A percentile compares a stretch with the other conserved stretches of the same genome.
These are phyloP conservation scores for Limnephilus auricula DNA, from an alignment of 2,888 invertebrate genomes.

Conservation along the genomic window DNA sequence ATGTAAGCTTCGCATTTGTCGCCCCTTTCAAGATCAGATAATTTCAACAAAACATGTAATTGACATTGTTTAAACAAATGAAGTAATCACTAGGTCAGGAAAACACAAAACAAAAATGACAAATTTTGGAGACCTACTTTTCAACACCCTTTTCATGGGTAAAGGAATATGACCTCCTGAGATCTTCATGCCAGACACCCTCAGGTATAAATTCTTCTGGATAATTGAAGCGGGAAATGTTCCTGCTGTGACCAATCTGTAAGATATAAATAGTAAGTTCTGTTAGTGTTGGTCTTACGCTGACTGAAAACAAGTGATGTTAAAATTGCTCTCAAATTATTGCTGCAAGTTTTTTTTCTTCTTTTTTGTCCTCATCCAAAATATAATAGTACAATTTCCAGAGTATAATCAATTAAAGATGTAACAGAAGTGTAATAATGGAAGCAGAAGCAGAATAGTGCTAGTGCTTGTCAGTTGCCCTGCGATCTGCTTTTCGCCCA, in stretches of 20 bases:
- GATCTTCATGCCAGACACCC: constrained; percentile 78
- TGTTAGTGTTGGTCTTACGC: neutral
- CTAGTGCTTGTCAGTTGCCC: no score
- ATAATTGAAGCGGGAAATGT: constrained; percentile 50
- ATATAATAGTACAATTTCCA: neutral
- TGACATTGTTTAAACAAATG: neutral
- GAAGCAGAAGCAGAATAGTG: no score
- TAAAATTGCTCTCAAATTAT: neutral
- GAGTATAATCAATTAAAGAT: neutral
- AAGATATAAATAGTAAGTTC: neutral
- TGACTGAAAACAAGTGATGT: neutral
- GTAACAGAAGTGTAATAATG: no score
- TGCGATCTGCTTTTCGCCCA: no score
- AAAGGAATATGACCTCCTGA: constrained; percentile 72
- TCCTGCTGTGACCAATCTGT: constrained; percentile 58
- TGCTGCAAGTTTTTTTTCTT: neutral
- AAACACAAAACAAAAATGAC: neutral
- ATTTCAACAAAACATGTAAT: no score
- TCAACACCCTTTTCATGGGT: constrained; percentile 67
- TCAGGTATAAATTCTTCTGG: constrained; percentile 70
- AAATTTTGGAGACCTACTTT: constrained; percentile 69
- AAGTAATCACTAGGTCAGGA: neutral
- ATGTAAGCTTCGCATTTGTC: no score
- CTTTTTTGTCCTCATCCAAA: neutral
- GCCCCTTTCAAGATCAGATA: neutral